These are phyloP conservation scores for Rhodinocichla rosea DNA, from an alignment of 2,113 vertebrate species.

Conservation along the genomic window DNA sequence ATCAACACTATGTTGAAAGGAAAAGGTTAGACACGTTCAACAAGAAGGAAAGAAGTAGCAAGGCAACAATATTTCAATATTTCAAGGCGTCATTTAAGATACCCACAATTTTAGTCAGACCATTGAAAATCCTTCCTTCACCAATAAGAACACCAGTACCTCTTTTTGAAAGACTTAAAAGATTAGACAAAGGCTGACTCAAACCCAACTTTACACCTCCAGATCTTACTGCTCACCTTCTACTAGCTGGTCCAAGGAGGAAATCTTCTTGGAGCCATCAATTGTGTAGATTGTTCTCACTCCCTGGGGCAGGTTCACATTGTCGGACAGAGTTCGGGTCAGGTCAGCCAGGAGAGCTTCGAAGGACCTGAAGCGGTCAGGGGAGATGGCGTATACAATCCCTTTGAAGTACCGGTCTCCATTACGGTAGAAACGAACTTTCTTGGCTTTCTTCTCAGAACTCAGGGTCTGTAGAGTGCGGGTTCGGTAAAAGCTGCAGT, in stretches of 20 bases:
- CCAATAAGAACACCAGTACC: background rate
- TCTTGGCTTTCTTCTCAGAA: conserved; percentile 97
- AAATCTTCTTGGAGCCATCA: conserved; percentile 87
- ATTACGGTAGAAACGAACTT: conserved; percentile 96
- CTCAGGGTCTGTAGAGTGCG: conserved; percentile 93
- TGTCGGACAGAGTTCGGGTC: conserved; percentile 93
- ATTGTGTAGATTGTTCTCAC: conserved; percentile 93
- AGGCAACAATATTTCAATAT: background rate
- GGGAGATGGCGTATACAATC: conserved; percentile 95
- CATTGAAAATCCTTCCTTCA: background rate
- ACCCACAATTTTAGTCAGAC: background rate
- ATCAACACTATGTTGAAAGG: background rate
- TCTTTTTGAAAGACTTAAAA: background rate
- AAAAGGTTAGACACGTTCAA: background rate
- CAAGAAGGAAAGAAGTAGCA: background rate
- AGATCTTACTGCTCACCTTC: conserved; percentile 82
- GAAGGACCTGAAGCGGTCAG: conserved; percentile 90
- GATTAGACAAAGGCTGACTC: background rate
- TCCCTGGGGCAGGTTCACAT: conserved; percentile 95
- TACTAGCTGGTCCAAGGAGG: conserved; percentile 89
- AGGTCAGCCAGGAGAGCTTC: conserved; percentile 96
- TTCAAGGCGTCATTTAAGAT: background rate
- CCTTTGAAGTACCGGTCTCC: conserved; percentile 98
- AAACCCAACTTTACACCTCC: background rate
- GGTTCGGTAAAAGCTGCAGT: conserved; percentile 97